Base-by-base conservation (phyloP, 2,888 invertebrate genomes). In the Orchesella flavescens region DNA sequence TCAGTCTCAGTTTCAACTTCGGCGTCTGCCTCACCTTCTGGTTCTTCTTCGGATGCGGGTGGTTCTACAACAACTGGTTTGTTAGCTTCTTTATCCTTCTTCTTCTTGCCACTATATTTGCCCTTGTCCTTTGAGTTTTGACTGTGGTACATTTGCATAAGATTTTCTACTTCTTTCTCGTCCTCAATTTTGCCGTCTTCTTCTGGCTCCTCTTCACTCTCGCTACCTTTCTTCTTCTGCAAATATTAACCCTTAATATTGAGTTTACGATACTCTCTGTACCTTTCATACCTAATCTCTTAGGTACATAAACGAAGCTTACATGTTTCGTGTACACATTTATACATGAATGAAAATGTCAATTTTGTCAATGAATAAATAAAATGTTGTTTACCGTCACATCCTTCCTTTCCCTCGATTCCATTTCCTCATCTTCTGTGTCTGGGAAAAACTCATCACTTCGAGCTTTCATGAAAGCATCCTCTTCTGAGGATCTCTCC, bases 401-500 rank as follows among this genome's bases (percentile, higher is more conserved):
- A 34, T 76, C 82, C 19, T 82, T 82, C 57, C 78, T 68, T 24
- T 84, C 81, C 4, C 72, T 68, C 57, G 80, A 69, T 44, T 78
- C 85, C 17, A 82, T 80, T 74, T 87, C 86, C n/a, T 85, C 85
- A 59, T 86, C 87, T 63, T 86, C 86, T 1, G 81, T 82, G 12
- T 87, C 87, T 2, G 85, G 84, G 79, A 86, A 85, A 24, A 86
- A 86, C 57, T 88, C 88, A 13, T 88, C 88, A 71, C 87, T 87
- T 34, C 87, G 81, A 12, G 87, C 85, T 59, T 86, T 85, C 85
- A 85, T 84, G 43, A 87, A 79, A 1, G 71, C 71, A 68, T 84
- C 86, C 71, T 87, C 87, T 63, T 88, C 88, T 0, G 87, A 87
- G 0, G 86, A 86, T 19, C 55, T 53, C 57, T 85, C 84, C 7